A percentile compares a stretch with the other conserved stretches of the same genome.
phyloP scores from a whole-genome alignment of 2,113 vertebrate species.

The Phaethornis superciliosus region DNA sequence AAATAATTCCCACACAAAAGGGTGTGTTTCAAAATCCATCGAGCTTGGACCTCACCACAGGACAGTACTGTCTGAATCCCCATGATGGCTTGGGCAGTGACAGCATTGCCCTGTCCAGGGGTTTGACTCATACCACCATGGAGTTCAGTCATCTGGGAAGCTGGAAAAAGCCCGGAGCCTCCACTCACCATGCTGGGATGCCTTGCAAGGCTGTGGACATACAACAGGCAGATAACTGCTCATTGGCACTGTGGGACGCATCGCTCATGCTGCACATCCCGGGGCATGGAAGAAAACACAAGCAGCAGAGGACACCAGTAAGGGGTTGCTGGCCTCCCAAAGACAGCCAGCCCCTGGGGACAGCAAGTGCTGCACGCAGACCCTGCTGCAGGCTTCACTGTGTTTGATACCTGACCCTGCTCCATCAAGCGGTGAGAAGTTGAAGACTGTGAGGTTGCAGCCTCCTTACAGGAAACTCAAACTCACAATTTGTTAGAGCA shows the following conservation, averaged over 20 bases:
- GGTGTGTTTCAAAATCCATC: fast-evolving
- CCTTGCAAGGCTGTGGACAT: not conserved
- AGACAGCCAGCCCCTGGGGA: not conserved
- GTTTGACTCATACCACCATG: not conserved
- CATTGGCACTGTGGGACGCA: not conserved
- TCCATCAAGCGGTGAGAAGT: not conserved
- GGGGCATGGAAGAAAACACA: not conserved
- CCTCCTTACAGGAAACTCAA: not conserved
- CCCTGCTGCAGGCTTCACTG: not conserved
- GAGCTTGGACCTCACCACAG: not conserved
- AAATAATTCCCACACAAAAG: not conserved
- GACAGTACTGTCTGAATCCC: not conserved
- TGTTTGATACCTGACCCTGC: not conserved
- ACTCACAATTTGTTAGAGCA: not conserved
- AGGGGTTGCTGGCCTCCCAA: not conserved
- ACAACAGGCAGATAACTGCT: not conserved
- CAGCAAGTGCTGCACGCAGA: fast-evolving
- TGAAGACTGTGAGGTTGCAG: not conserved
- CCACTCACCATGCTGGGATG: fast-evolving
- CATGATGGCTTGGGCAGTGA: not conserved
- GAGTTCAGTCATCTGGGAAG: not conserved
- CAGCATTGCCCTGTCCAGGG: not conserved
- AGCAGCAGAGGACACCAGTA: fast-evolving
- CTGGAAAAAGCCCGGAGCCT: not conserved
- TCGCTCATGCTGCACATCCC: fast-evolving